Percentiles rank a stretch among this genome's conserved stretches.
These are phyloP conservation scores for Dicyrtomina minuta DNA, from an alignment of 2,888 invertebrate species.

Conservation along the genomic window DNA sequence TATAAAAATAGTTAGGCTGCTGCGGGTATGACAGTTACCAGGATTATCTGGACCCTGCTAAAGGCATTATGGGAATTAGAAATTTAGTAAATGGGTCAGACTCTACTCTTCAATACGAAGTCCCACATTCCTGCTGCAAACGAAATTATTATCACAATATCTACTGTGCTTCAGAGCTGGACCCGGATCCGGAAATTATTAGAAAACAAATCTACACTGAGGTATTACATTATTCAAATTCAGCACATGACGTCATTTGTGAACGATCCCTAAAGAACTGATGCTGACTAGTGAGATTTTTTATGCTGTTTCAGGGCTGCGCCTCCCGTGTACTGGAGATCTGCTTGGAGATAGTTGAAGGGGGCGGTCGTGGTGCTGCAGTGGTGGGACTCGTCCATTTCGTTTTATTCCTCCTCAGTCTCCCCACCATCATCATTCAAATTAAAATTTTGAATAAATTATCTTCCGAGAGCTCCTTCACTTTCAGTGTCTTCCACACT, in stretches of 20 bases:
- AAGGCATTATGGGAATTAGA: background rate
- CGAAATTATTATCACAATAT: background rate
- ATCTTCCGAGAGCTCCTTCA: background rate
- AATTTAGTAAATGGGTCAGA: background rate
- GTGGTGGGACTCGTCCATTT: background rate
- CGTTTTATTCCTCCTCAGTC: background rate
- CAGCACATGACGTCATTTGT: too few relatives aligned
- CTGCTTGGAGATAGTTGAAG: background rate
- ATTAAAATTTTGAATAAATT: conserved; percentile 7
- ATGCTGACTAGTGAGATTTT: too few relatives aligned
- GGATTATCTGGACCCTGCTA: conserved; percentile 8
- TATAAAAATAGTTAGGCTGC: conserved; percentile 7
- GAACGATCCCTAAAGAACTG: too few relatives aligned
- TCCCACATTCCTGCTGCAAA: conserved; percentile 12
- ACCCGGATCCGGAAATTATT: background rate
- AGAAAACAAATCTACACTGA: background rate
- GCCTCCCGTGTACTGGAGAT: background rate
- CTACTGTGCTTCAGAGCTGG: background rate
- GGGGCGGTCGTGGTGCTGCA: conserved; percentile 1
- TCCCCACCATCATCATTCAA: conserved; percentile 11
- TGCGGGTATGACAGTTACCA: conserved; percentile 18
- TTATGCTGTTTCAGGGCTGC: conserved; percentile 8
- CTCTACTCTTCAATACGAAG: background rate
- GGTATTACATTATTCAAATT: too few relatives aligned
- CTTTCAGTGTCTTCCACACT: background rate